A percentile compares a stretch with the other conserved stretches of the same genome.
phyloP scores from a whole-genome alignment of 2,797 vertebrate genomes.

The Coranthus polyacanthus region DNA sequence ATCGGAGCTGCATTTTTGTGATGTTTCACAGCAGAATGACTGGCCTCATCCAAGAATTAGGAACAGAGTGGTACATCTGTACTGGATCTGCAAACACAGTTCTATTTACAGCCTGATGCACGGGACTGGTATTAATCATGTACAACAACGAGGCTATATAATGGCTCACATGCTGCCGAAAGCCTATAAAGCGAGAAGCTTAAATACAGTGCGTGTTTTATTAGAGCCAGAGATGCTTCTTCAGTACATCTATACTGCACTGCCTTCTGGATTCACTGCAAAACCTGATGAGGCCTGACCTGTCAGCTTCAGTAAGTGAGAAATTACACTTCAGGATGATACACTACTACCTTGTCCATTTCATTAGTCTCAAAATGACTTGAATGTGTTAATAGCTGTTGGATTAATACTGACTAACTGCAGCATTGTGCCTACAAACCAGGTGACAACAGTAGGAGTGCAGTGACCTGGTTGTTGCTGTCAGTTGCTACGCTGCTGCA shows the following conservation, averaged over 20 bases:
- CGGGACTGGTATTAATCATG: background rate
- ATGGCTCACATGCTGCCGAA: background rate
- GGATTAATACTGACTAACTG: background rate
- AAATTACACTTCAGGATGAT: too few relatives aligned
- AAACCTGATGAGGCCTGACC: slow-evolving; percentile 25
- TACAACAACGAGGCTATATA: background rate
- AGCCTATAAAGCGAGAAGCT: background rate
- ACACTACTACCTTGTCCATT: background rate
- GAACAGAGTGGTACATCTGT: background rate
- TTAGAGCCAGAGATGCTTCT: slow-evolving; percentile 5
- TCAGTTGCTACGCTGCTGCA: slow-evolving; percentile 20
- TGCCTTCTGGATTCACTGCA: slow-evolving; percentile 6
- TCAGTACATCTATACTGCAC: background rate
- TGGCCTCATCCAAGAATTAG: background rate
- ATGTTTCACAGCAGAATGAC: background rate
- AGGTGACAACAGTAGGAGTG: slow-evolving; percentile 36
- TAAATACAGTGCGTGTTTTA: slow-evolving; percentile 3
- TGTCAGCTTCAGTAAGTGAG: too few relatives aligned
- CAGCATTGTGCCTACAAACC: too few relatives aligned
- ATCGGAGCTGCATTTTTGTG: background rate
- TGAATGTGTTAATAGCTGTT: background rate
- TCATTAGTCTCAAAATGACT: slow-evolving; percentile 2
- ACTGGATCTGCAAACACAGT: background rate
- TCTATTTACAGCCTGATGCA: slow-evolving; percentile 3
- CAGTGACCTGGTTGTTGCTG: slow-evolving; percentile 42